Base-by-base conservation (phyloP, 1,140 invertebrate species). In the Drosophila baimaii region DNA sequence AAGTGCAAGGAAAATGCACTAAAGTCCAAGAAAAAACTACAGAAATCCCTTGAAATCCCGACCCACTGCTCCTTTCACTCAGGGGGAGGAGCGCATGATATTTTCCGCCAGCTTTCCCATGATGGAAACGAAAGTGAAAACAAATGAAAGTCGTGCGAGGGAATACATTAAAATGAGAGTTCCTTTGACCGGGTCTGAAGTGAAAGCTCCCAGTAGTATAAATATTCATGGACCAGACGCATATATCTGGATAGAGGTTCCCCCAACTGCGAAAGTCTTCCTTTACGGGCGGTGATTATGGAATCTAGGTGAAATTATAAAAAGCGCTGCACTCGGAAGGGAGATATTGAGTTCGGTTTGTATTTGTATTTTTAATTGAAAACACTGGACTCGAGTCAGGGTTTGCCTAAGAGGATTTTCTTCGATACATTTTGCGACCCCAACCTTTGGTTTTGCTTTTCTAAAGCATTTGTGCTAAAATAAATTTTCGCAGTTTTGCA, bases 131-230 rank as follows among this genome's bases (percentile, higher is more conserved):
- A 71, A 83, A 83, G 83, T 89, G 83, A 83, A 71, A 79, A 89
- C 72, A 89, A 88, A 80, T 77, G 84, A 89, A 89, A 89, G 72
- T 83, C 80, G 79, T 86, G 83, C 76, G 63, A 79, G 65, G 51
- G 83, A 86, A 86, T 86, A 86, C 69, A 86, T 86, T 88, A 86
- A 86, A 83, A 69, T 51, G 49, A 51, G 56, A 63, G 59, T 64
- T 77, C 55, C 75, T 79, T 82, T 86, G 79, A 79, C 71, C 57
- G 31, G 43, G 23, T 35, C 41, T 44, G 35, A 33, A 51, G 52
- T 54, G 63, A 72, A 44, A 43, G 57, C 58, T 44, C 13, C 19
- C 35, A 63, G 39, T 63, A 56, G 59, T 70, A 86, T 86, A 89
- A 83, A 86, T 86, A 86, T 86, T 86, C 83, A 86, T 86, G 31